A percentile compares a stretch with the other conserved stretches of the same genome.
These are phyloP conservation scores for Phalacrocorax carbo DNA, from an alignment of 2,113 vertebrate genomes.

Conservation along the genomic window DNA sequence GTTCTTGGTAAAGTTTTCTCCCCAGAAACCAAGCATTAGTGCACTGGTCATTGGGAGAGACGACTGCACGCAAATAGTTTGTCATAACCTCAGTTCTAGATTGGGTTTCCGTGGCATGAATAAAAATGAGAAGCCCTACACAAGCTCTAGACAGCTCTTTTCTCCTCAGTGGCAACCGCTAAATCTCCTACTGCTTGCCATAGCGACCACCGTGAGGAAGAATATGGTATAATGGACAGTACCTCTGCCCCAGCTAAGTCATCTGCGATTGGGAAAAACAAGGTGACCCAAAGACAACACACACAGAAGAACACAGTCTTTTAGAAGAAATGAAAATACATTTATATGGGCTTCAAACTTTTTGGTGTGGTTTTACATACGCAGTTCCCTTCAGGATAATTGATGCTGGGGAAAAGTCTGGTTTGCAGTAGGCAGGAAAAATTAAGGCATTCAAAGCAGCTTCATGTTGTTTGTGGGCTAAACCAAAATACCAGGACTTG, in stretches of 20 bases:
- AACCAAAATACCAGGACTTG: constrained; percentile 51
- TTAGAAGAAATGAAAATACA: background rate
- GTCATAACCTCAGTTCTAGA: background rate
- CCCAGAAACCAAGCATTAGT: background rate
- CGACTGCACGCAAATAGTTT: background rate
- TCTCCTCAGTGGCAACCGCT: background rate
- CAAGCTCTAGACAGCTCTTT: background rate
- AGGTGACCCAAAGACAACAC: background rate
- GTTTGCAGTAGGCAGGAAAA: constrained; percentile 51
- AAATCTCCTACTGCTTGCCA: background rate
- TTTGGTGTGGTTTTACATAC: constrained; percentile 57
- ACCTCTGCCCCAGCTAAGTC: background rate
- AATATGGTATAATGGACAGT: background rate
- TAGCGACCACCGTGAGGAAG: background rate
- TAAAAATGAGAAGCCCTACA: background rate
- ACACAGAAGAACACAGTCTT: background rate
- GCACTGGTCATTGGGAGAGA: background rate
- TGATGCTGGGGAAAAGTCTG: constrained; percentile 42
- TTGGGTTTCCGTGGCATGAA: background rate
- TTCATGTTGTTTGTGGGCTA: constrained; percentile 53
- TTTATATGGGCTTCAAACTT: background rate
- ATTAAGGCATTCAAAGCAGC: constrained; percentile 1
- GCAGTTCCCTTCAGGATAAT: constrained; percentile 24
- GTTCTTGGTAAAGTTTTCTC: background rate
- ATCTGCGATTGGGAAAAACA: background rate